Percentiles rank a stretch among this genome's conserved stretches.
phyloP scores from a whole-genome alignment of 92 coral and sea anemone genomes.

The Heliopora coerulea region DNA sequence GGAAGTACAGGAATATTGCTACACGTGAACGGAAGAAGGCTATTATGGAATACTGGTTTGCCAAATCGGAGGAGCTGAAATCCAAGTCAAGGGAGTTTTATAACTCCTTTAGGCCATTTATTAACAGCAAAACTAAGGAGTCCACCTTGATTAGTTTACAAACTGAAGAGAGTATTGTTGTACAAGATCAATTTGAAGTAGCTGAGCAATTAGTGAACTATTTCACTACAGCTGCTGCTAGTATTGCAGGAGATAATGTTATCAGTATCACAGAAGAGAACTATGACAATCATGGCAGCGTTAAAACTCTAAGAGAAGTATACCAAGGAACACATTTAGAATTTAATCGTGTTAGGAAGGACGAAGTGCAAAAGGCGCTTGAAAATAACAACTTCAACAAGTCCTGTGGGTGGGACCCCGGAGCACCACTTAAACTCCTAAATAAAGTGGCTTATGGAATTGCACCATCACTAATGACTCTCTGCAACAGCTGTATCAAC shows the following conservation, averaged over 20 bases:
- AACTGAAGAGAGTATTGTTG: slow-evolving; percentile 35
- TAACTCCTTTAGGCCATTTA: slow-evolving; percentile 55
- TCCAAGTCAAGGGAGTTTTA: slow-evolving; percentile 41
- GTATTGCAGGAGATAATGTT: slow-evolving; percentile 47
- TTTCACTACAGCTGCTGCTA: slow-evolving; percentile 46
- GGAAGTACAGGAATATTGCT: slow-evolving; percentile 57
- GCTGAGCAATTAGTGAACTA: slow-evolving; percentile 40
- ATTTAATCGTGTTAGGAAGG: slow-evolving; percentile 40
- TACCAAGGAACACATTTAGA: slow-evolving; percentile 24
- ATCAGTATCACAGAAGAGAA: slow-evolving; percentile 43
- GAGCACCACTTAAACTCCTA: slow-evolving; percentile 47
- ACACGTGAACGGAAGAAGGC: slow-evolving; percentile 52
- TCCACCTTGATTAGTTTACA: slow-evolving; percentile 28
- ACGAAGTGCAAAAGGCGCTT: slow-evolving; percentile 49
- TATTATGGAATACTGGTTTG: slow-evolving; percentile 49
- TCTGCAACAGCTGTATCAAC: slow-evolving; percentile 48
- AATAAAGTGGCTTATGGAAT: slow-evolving; percentile 48
- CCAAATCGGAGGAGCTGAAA: slow-evolving; percentile 51
- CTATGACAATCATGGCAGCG: slow-evolving; percentile 43
- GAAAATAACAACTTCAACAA: slow-evolving; percentile 45
- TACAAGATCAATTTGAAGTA: slow-evolving; percentile 50
- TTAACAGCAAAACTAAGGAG: slow-evolving; percentile 40
- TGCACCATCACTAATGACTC: slow-evolving; percentile 53
- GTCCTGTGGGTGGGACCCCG: slow-evolving; percentile 52
- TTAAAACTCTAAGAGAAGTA: slow-evolving; percentile 16